Evolutionary conservation across 2,113 vertebrate species (phyloP).

Genomic region (Clarias macrocephalus): DNA sequence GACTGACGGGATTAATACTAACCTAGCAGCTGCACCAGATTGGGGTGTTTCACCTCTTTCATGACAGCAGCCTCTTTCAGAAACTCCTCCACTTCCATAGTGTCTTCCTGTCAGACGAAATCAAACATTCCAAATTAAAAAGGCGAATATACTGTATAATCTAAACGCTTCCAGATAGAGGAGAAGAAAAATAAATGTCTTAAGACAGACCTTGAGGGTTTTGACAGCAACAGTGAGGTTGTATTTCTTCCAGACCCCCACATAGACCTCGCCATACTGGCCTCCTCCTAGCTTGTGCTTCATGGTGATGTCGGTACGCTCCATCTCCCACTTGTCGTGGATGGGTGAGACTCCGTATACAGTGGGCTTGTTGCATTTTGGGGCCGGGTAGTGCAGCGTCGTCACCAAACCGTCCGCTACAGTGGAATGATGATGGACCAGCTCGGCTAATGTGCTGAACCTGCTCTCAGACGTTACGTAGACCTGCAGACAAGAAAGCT

Average conservation of each 20-base stretch:
- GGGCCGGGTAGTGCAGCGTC: slow-evolving; percentile 95
- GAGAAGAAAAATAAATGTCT: background rate
- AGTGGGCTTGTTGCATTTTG: slow-evolving; percentile 98
- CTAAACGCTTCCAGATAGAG: background rate
- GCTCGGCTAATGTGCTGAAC: slow-evolving; percentile 93
- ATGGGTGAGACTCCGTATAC: slow-evolving; percentile 99
- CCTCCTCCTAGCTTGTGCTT: slow-evolving; percentile 99
- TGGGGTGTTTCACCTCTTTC: slow-evolving; percentile 99
- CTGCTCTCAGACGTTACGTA: slow-evolving; percentile 97
- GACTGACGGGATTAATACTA: slow-evolving; percentile 46
- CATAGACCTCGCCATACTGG: slow-evolving; percentile 97
- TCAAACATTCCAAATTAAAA: background rate
- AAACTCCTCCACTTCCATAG: slow-evolving; percentile 99
- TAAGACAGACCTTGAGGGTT: slow-evolving; percentile 85
- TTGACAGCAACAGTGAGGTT: slow-evolving; percentile 97
- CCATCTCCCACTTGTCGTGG: slow-evolving; percentile 99
- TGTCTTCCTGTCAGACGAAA: slow-evolving; percentile 84
- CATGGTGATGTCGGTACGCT: slow-evolving; percentile 99
- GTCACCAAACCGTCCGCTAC: slow-evolving; percentile 97
- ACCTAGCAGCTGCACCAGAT: slow-evolving; percentile 89
- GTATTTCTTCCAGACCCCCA: slow-evolving; percentile 98
- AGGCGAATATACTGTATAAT: background rate
- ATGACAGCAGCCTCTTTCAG: slow-evolving; percentile 97
- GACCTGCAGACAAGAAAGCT: slow-evolving; percentile 72
- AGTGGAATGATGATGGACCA: slow-evolving; percentile 97